These are phyloP conservation scores for Nematopogon swammerdamellus DNA, from an alignment of 2,888 invertebrate genomes.

Conservation along the genomic window DNA sequence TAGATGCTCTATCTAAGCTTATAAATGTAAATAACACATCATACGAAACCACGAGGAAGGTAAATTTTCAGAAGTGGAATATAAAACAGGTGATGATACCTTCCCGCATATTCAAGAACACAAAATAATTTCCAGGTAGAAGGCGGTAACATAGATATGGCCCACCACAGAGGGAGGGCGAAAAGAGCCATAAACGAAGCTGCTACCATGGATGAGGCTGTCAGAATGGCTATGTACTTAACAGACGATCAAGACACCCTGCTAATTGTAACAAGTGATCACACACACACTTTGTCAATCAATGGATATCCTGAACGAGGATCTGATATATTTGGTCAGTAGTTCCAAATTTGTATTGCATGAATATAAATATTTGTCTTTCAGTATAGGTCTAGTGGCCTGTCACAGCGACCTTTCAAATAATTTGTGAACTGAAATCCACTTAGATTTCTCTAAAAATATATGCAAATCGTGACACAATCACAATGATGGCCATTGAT, in stretches of 20 bases:
- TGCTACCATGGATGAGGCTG: slow-evolving; percentile 73
- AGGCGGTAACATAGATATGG: slow-evolving; percentile 83
- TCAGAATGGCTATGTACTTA: slow-evolving; percentile 61
- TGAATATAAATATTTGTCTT: no score
- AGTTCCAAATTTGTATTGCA: slow-evolving; percentile 7
- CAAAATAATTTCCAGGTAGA: slow-evolving; percentile 57
- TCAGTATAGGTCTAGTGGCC: no score
- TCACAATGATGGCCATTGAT: no score
- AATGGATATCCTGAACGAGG: slow-evolving; percentile 74
- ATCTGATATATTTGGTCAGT: slow-evolving; percentile 68
- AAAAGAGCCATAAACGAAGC: slow-evolving; percentile 77
- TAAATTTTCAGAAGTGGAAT: no score
- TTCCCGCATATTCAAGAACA: not conserved
- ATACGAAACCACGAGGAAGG: no score
- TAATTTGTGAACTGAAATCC: no score
- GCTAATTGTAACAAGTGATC: slow-evolving; percentile 82
- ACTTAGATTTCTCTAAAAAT: no score
- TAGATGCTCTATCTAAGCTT: no score
- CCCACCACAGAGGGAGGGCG: slow-evolving; percentile 80
- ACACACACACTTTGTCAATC: slow-evolving; percentile 74
- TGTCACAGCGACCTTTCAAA: no score
- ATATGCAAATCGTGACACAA: no score
- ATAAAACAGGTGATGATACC: not conserved
- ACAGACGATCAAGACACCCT: slow-evolving; percentile 66
- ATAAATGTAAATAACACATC: no score